Base-by-base conservation (phyloP, 2,888 invertebrate genomes). In the Calameuta idolon region DNA sequence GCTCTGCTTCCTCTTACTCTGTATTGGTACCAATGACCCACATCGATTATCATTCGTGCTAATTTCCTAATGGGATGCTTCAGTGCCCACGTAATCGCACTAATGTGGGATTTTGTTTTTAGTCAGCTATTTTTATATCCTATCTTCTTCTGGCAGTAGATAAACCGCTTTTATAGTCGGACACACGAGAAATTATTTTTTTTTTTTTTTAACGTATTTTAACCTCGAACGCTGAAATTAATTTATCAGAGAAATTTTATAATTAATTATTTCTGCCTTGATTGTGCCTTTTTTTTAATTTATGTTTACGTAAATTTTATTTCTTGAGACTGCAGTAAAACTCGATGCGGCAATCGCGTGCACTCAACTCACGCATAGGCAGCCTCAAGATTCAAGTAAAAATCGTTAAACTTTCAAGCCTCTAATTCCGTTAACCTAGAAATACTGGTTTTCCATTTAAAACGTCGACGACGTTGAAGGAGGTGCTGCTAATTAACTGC, bases 31-130 rank as follows among this genome's bases (percentile, higher is more conserved):
- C 34, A 69, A 69, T 75, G 75, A 75, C 71, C 75, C 34, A 31
- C n/a, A 34, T 34, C 34, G 37, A 75, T 55, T 74, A 69, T 69
- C 69, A 33, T 69, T 1, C 75, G 71, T 71, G 77, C 69, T 77
- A 77, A 77, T 77, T 37, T 71, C 12, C 34, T 33, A 77, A 69
- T 77, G 75, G 75, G 69, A 75, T 71, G 69, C 69, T 11, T 23
- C 5, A 9, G 23, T 55, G 9, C 71, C 71, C 71, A 31, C 71
- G 30, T 71, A 71, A 71, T 31, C 71, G 33, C 1, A 71, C 71
- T 12, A 71, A 71, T 71, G 31, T 71, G 71, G 33, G 31, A 71
- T 31, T 71, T 71, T 31, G 9, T 33, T 23, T 31, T n/a, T 31
- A 33, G 15, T 12, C 1, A 15, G 12, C 31, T n/a, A 31, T 71